Base-by-base conservation (phyloP, 2,797 vertebrate genomes). In the Hydrocynus forskahlii region DNA sequence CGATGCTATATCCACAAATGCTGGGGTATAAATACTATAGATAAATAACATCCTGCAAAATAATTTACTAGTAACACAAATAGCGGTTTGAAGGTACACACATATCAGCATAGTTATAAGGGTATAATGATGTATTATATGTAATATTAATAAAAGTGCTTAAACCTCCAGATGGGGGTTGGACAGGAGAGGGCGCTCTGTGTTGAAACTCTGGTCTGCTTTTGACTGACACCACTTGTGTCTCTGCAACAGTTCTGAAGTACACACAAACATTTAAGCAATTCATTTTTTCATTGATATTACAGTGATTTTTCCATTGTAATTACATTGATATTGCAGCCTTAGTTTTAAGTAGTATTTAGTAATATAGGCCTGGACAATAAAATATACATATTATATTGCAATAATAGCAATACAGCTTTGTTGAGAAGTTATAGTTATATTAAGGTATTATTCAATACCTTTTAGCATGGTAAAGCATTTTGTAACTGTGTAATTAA, bases 161-260 rank as follows among this genome's bases (percentile, higher is more conserved):
- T 92, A 73, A 55, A 95, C 95, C 92, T 55, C 92, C 90, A 43
- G 91, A 81, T 40, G 89, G 88, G 0, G 89, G 88, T 86, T 86
- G 86, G 69, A 12, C 2, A 17, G 92, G 90, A 0, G 92, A 83
- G 0, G 85, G 71, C 40, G 25, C 76, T 8, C 79, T 87, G 55
- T 72, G 87, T 29, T 82, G 75, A 29, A 87, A 54, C 13, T 92
- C 88, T 23, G 66, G 72, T 81, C 86, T 90, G 84, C 73, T 92
- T 40, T 87, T 78, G 7, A 86, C n/a, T 0, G 84, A 75, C 0
- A 85, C n/a, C 17, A 87, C 43, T 76, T 74, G 88, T 0, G 74
- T 52, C 10, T 89, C 90, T 43, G 90, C 82, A 48, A 88, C 81
- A 38, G 90, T 81, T 81, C 94, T 95, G 81, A 66, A 68, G 83